Evolutionary conservation across 2,797 vertebrate species (phyloP).

Genomic region (Heliangelus exortis): DNA sequence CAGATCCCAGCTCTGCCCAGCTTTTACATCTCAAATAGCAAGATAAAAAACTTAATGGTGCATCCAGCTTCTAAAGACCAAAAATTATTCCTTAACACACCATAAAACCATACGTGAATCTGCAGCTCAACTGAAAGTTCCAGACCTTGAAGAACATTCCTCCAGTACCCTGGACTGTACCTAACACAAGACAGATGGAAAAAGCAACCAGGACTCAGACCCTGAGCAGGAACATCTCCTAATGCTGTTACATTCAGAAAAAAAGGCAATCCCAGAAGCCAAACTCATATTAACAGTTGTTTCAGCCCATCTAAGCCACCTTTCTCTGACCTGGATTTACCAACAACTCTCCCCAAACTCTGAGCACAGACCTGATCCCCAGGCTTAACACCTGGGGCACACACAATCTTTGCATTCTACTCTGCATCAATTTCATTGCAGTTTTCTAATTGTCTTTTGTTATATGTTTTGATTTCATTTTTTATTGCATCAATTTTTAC

Average conservation of each 20-base stretch:
- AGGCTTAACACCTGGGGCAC: neutral
- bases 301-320: neutral
- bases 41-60: neutral
- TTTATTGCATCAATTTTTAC: neutral
- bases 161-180: neutral
- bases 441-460: neutral
- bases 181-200: accelerated
- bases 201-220: neutral
- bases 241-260: neutral
- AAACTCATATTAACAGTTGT: neutral
- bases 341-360: neutral
- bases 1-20: neutral
- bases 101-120: neutral
- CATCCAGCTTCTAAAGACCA: neutral
- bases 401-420: neutral
- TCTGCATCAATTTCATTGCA: neutral
- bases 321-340: neutral
- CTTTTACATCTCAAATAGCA: neutral
- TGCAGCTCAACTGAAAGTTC: neutral
- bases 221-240: neutral
- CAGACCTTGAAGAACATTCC: neutral
- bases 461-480: neutral
- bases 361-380: neutral
- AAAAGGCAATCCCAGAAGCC: neutral
- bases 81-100: accelerated